A percentile compares a stretch with the other conserved stretches of the same genome.
These are phyloP conservation scores for Diplazon laetatorius DNA, from an alignment of 2,888 invertebrate species.

Conservation along the genomic window DNA sequence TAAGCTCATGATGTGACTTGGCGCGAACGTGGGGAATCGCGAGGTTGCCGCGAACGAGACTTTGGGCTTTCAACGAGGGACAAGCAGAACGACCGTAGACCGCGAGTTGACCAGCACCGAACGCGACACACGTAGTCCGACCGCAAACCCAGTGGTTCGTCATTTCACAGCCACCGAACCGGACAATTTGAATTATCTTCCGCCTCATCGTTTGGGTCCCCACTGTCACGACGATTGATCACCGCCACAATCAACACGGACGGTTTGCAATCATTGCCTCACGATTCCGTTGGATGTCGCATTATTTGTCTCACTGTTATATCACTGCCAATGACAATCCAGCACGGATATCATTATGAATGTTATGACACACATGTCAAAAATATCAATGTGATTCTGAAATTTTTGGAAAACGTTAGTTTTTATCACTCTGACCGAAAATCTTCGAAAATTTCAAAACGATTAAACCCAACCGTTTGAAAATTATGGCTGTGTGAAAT, in stretches of 20 bases:
- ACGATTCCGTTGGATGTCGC: not conserved
- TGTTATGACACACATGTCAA: not conserved
- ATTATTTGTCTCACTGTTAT: not conserved
- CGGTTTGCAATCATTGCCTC: not conserved
- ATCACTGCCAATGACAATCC: not conserved
- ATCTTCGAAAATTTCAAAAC: too few species aligned
- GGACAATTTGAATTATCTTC: conserved; percentile 22
- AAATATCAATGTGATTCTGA: too few species aligned
- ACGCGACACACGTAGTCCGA: conserved; percentile 7
- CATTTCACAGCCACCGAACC: conserved; percentile 26
- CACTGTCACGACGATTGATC: not conserved
- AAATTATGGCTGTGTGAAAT: too few species aligned
- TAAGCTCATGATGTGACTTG: conserved; percentile 30
- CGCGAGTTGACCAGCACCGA: conserved; percentile 8
- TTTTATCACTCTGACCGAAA: too few species aligned
- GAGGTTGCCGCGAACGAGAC: conserved; percentile 5
- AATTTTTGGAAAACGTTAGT: too few species aligned
- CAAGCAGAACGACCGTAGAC: conserved; percentile 15
- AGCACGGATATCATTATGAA: not conserved
- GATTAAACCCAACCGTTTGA: too few species aligned
- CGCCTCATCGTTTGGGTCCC: not conserved
- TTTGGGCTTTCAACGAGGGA: conserved; percentile 35
- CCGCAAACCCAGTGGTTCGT: conserved; percentile 10
- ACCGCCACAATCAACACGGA: not conserved
- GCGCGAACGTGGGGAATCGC: conserved; percentile 30